Conservation (phyloP, 2,888 invertebrate genomes). For the Phragmatobia fuliginosa region DNA sequence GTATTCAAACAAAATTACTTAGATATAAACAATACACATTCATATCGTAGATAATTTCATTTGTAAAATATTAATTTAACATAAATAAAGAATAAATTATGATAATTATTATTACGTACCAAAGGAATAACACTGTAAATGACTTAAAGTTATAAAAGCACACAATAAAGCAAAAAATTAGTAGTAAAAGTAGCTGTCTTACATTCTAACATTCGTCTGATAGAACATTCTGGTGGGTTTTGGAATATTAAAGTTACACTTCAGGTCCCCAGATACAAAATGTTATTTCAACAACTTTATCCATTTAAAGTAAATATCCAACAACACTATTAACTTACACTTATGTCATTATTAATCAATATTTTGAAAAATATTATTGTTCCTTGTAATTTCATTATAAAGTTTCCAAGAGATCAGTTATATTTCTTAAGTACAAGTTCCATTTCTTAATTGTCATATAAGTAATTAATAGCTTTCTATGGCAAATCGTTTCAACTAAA, state of each 20-base stretch:
- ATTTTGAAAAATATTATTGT: conserved; percentile 18
- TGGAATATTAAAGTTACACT: conserved; percentile 67
- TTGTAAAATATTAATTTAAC: conserved; percentile 7
- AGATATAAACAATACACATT: conserved; percentile 21
- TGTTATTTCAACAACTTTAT: conserved; percentile 17
- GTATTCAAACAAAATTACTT: conserved; percentile 17
- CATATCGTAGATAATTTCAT: conserved; percentile 21
- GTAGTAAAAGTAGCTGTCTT: conserved; percentile 29
- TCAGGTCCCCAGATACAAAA: conserved; percentile 63
- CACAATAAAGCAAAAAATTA: conserved; percentile 5
- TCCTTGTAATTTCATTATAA: conserved; percentile 3
- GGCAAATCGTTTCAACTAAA: conserved; percentile 36
- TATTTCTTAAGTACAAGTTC: conserved; percentile 36
- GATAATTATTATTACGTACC: neutral
- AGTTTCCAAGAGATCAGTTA: conserved; percentile 40
- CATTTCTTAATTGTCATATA: conserved; percentile 11
- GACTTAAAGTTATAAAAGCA: conserved; percentile 3
- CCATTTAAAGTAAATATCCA: conserved; percentile 31
- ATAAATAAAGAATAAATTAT: conserved; percentile 13
- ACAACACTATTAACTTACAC: conserved; percentile 28
- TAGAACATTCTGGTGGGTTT: conserved; percentile 54
- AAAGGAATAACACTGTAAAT: conserved; percentile 18
- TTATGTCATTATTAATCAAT: conserved; percentile 31
- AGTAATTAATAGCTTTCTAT: conserved; percentile 40
- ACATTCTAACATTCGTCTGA: conserved; percentile 22